A percentile compares a stretch with the other conserved stretches of the same genome.
phyloP scores from a whole-genome alignment of 92 coral and sea anemone species.

The Palythoa heliodiscus region DNA sequence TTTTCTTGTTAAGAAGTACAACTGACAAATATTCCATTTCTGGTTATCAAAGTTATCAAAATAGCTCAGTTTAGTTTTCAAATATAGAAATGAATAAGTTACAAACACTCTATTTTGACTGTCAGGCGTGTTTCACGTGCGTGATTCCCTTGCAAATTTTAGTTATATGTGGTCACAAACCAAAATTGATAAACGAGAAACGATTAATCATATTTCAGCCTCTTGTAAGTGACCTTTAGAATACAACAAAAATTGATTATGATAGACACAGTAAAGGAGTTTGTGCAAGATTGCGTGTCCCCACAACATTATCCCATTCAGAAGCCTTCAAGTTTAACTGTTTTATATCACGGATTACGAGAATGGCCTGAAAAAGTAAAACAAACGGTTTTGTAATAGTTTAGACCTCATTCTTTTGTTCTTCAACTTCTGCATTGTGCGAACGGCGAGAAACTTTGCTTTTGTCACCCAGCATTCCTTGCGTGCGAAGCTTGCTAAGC shows the following conservation, averaged over 20 bases:
- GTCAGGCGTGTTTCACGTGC: background rate
- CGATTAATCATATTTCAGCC: conserved; percentile 21
- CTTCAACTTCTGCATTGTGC: background rate
- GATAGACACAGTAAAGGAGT: background rate
- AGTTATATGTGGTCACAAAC: conserved; percentile 1
- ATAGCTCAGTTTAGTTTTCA: background rate
- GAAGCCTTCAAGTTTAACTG: background rate
- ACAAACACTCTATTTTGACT: background rate
- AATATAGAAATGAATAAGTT: background rate
- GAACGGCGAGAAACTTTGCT: background rate
- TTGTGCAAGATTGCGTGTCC: background rate
- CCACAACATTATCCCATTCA: background rate
- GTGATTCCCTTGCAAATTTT: background rate
- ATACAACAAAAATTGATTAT: conserved; percentile 10
- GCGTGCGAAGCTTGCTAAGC: conserved; percentile 6
- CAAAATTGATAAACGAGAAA: conserved; percentile 1
- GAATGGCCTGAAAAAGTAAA: background rate
- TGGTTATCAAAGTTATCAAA: background rate
- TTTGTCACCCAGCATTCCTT: background rate
- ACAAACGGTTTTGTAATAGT: background rate
- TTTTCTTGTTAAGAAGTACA: background rate
- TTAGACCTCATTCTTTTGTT: background rate
- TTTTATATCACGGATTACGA: background rate
- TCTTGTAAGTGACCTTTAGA: background rate
- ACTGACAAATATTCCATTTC: background rate